These are phyloP conservation scores for Hypolimnas misippus DNA, from an alignment of 2,888 invertebrate genomes.

Conservation along the genomic window DNA sequence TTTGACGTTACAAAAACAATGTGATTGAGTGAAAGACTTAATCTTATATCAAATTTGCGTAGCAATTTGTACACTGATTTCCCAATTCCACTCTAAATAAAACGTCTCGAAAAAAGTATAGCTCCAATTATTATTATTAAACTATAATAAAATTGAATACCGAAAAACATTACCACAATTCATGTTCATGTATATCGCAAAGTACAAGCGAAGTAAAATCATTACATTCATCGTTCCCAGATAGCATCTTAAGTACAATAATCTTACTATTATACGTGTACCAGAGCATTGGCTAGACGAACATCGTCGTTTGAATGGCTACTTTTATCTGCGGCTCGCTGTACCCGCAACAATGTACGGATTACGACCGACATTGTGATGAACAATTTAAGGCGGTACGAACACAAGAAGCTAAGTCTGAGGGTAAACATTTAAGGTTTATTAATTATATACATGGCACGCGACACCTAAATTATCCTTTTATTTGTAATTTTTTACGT, in stretches of 20 bases:
- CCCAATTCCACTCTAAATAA: no score
- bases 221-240: conserved; percentile 9
- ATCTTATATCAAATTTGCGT: no score
- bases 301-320: conserved; percentile 19
- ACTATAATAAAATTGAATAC: background rate
- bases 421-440: background rate
- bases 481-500: background rate
- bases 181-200: background rate
- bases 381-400: conserved; percentile 13
- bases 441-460: background rate
- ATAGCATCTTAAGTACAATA: conserved; percentile 6
- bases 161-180: background rate
- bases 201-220: background rate
- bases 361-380: conserved; percentile 4
- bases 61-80: no score
- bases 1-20: no score
- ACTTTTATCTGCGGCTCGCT: conserved; percentile 14
- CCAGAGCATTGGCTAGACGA: conserved; percentile 3
- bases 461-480: background rate
- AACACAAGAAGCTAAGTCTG: conserved; percentile 7
- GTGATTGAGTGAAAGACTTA: no score
- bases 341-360: conserved; percentile 27
- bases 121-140: no score
- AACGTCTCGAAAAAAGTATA: no score
- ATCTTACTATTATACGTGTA: conserved; percentile 1